A percentile compares a stretch with the other conserved stretches of the same genome.
Evolutionary conservation across 2,797 vertebrate genomes (phyloP).

Genomic region (Pyrrhura leucotis): DNA sequence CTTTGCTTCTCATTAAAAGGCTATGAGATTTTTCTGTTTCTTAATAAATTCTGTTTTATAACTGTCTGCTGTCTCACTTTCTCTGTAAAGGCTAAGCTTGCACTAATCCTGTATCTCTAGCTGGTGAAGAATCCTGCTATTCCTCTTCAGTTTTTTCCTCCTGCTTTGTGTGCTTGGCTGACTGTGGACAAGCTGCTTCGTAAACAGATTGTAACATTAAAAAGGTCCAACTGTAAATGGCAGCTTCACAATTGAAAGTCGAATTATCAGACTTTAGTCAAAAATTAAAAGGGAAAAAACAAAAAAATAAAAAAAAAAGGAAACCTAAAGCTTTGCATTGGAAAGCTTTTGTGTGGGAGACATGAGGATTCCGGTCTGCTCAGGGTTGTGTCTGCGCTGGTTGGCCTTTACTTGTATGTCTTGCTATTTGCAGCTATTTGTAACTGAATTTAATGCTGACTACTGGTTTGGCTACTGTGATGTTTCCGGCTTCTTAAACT

Average conservation of each 20-base stretch:
- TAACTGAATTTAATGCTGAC: neutral
- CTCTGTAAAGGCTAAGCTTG: slow-evolving; percentile 23
- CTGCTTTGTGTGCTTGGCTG: slow-evolving; percentile 67
- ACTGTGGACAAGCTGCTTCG: neutral
- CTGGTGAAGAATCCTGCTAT: slow-evolving; percentile 36
- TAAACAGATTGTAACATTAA: neutral
- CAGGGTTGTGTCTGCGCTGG: neutral
- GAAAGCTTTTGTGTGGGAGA: neutral
- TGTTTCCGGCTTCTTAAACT: neutral
- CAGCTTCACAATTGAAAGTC: neutral
- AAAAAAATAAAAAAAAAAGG: neutral
- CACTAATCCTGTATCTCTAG: slow-evolving; percentile 17
- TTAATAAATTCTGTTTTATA: slow-evolving; percentile 25
- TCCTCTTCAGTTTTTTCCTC: slow-evolving; percentile 20
- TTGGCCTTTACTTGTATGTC: neutral
- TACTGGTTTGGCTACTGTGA: neutral
- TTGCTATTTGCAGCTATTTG: neutral
- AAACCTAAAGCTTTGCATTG: neutral
- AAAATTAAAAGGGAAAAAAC: neutral
- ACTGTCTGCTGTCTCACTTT: slow-evolving; percentile 35
- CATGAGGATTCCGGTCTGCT: neutral
- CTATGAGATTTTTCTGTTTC: slow-evolving; percentile 33
- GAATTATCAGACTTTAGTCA: neutral
- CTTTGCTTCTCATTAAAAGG: slow-evolving; percentile 49
- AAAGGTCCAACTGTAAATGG: neutral